These are phyloP conservation scores for Ophion obscuratus DNA, from an alignment of 2,888 invertebrate genomes.

Conservation along the genomic window DNA sequence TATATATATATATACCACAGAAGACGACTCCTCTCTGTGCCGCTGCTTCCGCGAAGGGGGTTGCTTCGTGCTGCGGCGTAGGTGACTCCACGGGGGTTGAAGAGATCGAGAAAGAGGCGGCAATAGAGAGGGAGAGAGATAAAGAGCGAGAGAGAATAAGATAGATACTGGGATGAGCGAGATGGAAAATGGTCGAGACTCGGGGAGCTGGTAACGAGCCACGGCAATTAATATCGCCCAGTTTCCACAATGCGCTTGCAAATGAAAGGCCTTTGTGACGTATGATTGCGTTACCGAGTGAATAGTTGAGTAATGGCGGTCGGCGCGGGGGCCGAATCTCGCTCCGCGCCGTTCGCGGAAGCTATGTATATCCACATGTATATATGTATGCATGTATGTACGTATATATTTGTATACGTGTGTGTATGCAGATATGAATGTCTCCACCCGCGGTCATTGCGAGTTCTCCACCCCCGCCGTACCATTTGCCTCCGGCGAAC, in stretches of 20 bases:
- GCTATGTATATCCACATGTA: conserved; percentile 24
- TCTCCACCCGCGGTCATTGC: conserved; percentile 48
- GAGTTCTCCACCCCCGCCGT: conserved; percentile 56
- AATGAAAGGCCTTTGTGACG: conserved; percentile 85
- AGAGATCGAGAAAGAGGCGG: conserved; percentile 48
- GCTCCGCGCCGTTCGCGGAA: conserved; percentile 63
- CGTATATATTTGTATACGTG: conserved; percentile 9
- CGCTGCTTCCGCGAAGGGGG: conserved; percentile 45
- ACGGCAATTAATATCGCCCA: conserved; percentile 84
- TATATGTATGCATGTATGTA: conserved; percentile 22
- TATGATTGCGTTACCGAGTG: conserved; percentile 84
- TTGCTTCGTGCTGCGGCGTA: conserved; percentile 52
- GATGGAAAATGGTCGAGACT: conserved; percentile 51
- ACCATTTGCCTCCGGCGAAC: conserved; percentile 36
- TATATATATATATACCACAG: conserved; percentile 23
- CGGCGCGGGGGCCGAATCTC: conserved; percentile 78
- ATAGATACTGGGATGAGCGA: conserved; percentile 16
- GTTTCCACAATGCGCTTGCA: conserved; percentile 84
- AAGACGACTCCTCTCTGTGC: conserved; percentile 39
- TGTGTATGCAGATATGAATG: conserved; percentile 13
- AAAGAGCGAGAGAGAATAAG: conserved; percentile 24
- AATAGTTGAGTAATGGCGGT: conserved; percentile 84
- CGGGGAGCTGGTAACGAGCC: conserved; percentile 82
- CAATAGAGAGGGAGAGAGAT: conserved; percentile 46
- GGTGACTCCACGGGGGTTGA: conserved; percentile 57